Conservation (phyloP, 2,797 vertebrate genomes). For the Harpagifer antarcticus region DNA sequence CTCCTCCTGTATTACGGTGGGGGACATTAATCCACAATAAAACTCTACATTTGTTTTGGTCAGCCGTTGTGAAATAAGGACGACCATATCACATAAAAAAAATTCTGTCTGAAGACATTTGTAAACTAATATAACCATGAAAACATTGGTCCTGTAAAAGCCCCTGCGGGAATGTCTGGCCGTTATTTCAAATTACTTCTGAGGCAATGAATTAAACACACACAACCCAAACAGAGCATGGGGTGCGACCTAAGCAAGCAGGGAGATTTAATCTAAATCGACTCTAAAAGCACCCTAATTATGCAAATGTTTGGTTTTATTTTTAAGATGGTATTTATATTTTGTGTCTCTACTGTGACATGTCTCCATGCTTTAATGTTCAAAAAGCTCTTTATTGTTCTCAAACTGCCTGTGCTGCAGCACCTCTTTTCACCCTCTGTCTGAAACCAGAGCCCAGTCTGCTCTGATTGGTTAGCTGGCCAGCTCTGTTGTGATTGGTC, state of each 20-base stretch:
- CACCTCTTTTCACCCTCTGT: no score
- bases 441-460: no score
- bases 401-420: no score
- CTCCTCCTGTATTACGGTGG: conserved; percentile 12
- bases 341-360: no score
- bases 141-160: conserved; percentile 51
- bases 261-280: conserved; percentile 40
- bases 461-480: no score
- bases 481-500: no score
- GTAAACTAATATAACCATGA: conserved; percentile 44
- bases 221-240: conserved; percentile 58
- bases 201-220: conserved; percentile 64
- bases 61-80: conserved; percentile 43
- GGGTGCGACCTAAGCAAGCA: conserved; percentile 51
- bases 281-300: conserved; percentile 37
- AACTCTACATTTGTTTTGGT: conserved; percentile 30
- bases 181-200: conserved; percentile 73
- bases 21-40: conserved; percentile 31
- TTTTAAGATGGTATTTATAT: no score
- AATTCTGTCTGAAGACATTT: conserved; percentile 58
- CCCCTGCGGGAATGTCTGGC: conserved; percentile 70
- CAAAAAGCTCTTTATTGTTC: no score
- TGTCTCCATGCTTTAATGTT: no score
- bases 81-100: conserved; percentile 52
- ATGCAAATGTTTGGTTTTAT: neutral